Conservation (phyloP, 1,140 invertebrate genomes). For the Drosophila tani region DNA sequence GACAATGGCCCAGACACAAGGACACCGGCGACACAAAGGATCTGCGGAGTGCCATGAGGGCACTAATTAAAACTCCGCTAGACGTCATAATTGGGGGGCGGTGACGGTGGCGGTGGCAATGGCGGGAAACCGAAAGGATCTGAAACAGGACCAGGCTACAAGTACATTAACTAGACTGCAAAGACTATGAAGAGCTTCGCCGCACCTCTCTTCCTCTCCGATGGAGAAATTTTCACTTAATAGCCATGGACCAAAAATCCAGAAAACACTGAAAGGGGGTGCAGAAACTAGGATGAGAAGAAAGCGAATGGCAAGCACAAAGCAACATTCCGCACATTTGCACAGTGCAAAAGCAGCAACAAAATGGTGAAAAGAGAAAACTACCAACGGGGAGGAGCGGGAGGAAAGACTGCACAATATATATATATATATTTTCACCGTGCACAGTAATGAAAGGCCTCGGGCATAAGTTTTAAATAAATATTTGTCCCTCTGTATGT, state of each 20-base stretch:
- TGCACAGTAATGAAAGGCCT: conserved; percentile 81
- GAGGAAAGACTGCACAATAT: conserved; percentile 26
- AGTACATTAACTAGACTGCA: conserved; percentile 71
- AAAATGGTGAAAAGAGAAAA: conserved; percentile 27
- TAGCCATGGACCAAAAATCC: conserved; percentile 52
- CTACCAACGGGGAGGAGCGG: conserved; percentile 9
- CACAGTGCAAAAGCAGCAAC: conserved; percentile 57
- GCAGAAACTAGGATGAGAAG: conserved; percentile 16
- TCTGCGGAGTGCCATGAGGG: conserved; percentile 26
- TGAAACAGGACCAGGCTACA: conserved; percentile 41
- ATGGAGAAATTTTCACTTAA: conserved; percentile 42
- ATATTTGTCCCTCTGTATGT: conserved; percentile 71
- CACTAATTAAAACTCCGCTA: conserved; percentile 75
- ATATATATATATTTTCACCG: conserved; percentile 64
- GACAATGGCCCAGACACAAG: conserved; percentile 64
- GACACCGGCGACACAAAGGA: conserved; percentile 41
- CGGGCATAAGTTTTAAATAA: conserved; percentile 83
- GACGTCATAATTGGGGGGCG: conserved; percentile 54
- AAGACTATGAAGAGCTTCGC: conserved; percentile 45
- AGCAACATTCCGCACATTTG: conserved; percentile 71
- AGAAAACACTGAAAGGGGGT: conserved; percentile 21
- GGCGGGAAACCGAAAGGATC: conserved; percentile 28
- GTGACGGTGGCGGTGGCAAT: conserved; percentile 15
- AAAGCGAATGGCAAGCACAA: conserved; percentile 56
- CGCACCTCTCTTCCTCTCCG: background rate